phyloP scores from a whole-genome alignment of 1,140 invertebrate species.

The Probaryconus sp. region DNA sequence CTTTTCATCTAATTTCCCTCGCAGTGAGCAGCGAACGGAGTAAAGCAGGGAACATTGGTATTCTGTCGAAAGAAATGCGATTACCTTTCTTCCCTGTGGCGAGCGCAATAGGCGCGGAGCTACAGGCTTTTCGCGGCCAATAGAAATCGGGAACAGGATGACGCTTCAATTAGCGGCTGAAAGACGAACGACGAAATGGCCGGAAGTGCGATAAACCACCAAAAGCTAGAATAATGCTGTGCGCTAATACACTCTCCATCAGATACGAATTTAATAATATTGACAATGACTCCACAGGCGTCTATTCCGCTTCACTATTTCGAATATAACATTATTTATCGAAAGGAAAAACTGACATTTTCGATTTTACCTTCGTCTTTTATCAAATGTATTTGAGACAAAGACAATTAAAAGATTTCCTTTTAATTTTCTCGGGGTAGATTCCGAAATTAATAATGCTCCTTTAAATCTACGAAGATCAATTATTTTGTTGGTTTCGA shows the following conservation, averaged over 20 bases:
- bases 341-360: slow-evolving; percentile 7
- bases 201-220: slow-evolving; percentile 36
- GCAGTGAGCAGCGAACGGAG: slow-evolving; percentile 44
- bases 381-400: slow-evolving; percentile 2
- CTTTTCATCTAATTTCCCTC: slow-evolving; percentile 65
- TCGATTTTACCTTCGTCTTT: too few species aligned
- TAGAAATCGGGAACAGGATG: slow-evolving; percentile 41
- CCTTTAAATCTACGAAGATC: slow-evolving; percentile 9
- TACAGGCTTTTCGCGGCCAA: slow-evolving; percentile 35
- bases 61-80: slow-evolving; percentile 67
- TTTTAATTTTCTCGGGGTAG: too few species aligned
- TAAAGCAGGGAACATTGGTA: slow-evolving; percentile 61
- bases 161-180: slow-evolving; percentile 53
- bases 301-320: slow-evolving; percentile 2
- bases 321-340: slow-evolving; percentile 21
- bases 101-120: slow-evolving; percentile 48
- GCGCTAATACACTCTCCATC: slow-evolving; percentile 21
- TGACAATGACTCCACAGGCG: slow-evolving; percentile 17
- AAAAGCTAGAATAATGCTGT: slow-evolving; percentile 43
- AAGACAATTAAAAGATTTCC: neutral
- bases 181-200: slow-evolving; percentile 39
- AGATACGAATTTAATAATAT: slow-evolving; percentile 34
- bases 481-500: slow-evolving; percentile 9
- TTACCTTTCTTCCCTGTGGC: slow-evolving; percentile 66
- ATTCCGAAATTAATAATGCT: too few species aligned